These are phyloP conservation scores for Pocillopora verrucosa DNA, from an alignment of 64 coral and sea anemone genomes.

Conservation along the genomic window DNA sequence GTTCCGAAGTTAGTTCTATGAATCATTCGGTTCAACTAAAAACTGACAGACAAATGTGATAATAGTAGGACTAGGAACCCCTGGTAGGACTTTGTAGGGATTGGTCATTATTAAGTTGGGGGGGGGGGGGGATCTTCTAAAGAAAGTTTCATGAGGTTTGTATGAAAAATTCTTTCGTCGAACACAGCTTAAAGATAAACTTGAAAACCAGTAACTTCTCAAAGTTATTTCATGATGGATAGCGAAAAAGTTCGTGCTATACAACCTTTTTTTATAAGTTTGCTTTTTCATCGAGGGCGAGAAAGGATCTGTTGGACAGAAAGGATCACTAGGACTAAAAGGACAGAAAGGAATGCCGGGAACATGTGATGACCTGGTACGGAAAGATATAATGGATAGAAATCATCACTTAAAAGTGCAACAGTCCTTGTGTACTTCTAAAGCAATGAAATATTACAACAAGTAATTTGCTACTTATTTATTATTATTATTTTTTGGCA, in stretches of 20 bases:
- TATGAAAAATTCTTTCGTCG: no score
- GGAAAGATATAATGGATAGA: neutral
- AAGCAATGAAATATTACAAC: no score
- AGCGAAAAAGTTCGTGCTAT: no score
- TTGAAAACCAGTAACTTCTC: neutral
- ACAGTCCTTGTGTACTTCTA: neutral
- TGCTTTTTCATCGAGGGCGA: neutral
- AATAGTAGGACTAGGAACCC: neutral
- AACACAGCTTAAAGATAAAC: no score
- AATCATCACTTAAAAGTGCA: neutral
- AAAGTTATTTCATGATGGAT: neutral
- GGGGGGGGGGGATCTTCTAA: neutral
- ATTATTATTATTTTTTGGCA: neutral
- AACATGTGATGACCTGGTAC: neutral
- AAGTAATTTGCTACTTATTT: no score
- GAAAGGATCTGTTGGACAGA: slow-evolving; percentile 6
- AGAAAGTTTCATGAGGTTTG: neutral
- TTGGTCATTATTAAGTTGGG: no score
- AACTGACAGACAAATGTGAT: neutral
- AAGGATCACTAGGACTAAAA: neutral
- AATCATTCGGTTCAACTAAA: neutral
- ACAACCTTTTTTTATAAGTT: neutral
- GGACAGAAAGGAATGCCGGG: slow-evolving; percentile 7
- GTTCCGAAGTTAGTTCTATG: neutral
- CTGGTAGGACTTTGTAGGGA: neutral